Evolutionary conservation across 2,888 invertebrate genomes (phyloP).

Genomic region (Latheticus oryzae): DNA sequence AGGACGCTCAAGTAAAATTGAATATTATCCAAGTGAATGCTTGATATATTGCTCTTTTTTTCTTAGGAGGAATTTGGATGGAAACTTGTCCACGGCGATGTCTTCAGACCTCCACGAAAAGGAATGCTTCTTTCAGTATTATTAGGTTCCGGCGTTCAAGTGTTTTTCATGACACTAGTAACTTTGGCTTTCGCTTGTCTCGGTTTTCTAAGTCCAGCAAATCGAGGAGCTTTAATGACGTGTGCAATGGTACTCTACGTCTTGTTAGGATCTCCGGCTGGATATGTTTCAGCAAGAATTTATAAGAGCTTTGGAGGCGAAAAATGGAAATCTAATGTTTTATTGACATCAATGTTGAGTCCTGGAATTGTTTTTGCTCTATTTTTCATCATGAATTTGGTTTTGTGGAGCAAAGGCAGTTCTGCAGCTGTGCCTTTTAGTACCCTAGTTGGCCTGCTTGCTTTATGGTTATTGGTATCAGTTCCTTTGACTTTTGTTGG

Average conservation of each 20-base stretch:
- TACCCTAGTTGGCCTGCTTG: constrained; percentile 91
- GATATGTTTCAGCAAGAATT: constrained; percentile 95
- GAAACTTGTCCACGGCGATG: constrained; percentile 98
- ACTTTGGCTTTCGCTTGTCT: constrained; percentile 98
- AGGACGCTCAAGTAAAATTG: constrained; percentile 85
- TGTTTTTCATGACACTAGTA: constrained; percentile 94
- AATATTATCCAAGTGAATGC: neutral
- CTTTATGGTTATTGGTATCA: constrained; percentile 98
- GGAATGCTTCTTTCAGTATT: constrained; percentile 97
- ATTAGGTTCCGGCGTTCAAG: constrained; percentile 96
- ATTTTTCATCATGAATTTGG: constrained; percentile 96
- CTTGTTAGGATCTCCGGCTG: constrained; percentile 96
- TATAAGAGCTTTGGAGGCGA: constrained; percentile 99
- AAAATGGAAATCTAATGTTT: constrained; percentile 98
- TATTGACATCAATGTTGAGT: constrained; percentile 95
- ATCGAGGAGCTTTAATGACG: constrained; percentile 98
- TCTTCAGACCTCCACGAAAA: constrained; percentile 95
- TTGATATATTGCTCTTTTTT: constrained; percentile 7
- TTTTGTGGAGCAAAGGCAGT: constrained; percentile 95
- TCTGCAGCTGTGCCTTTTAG: constrained; percentile 98
- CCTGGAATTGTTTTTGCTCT: constrained; percentile 97
- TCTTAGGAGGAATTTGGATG: constrained; percentile 92
- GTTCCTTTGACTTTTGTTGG: constrained; percentile 98
- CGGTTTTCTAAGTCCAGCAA: constrained; percentile 98
- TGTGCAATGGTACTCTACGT: constrained; percentile 97